phyloP scores from a whole-genome alignment of 2,113 vertebrate genomes.

The Syngnathus typhle region DNA sequence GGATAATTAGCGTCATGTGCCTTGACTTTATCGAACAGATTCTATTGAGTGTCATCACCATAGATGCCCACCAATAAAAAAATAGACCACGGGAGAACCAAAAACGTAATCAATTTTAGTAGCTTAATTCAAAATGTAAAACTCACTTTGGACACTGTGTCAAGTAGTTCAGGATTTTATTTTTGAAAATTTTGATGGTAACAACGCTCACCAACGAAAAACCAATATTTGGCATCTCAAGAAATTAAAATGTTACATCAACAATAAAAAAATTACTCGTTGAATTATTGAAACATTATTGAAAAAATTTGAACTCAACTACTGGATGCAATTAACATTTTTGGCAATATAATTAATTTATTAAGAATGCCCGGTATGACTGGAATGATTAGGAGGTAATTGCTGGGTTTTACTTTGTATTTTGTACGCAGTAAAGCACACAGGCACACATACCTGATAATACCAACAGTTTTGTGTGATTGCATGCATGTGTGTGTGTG shows the following conservation, averaged over 20 bases:
- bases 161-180: not conserved
- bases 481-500: slow-evolving; percentile 1
- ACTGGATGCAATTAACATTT: not conserved
- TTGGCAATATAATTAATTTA: not conserved
- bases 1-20: slow-evolving; percentile 51
- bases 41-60: slow-evolving; percentile 13
- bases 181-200: not conserved
- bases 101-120: not conserved
- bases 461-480: not conserved
- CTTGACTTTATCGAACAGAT: slow-evolving; percentile 8
- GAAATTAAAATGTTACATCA: not conserved
- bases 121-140: not conserved
- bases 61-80: not conserved
- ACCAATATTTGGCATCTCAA: not conserved
- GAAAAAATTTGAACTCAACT: not conserved
- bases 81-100: too few relatives aligned
- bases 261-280: not conserved
- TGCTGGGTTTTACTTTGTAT: not conserved
- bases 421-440: not conserved
- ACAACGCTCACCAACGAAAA: not conserved
- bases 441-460: not conserved
- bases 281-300: too few relatives aligned
- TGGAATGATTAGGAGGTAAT: not conserved
- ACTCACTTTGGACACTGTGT: not conserved
- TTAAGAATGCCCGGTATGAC: not conserved